Conservation (phyloP, 2,888 invertebrate species). For the Ormyrus pomaceus region DNA sequence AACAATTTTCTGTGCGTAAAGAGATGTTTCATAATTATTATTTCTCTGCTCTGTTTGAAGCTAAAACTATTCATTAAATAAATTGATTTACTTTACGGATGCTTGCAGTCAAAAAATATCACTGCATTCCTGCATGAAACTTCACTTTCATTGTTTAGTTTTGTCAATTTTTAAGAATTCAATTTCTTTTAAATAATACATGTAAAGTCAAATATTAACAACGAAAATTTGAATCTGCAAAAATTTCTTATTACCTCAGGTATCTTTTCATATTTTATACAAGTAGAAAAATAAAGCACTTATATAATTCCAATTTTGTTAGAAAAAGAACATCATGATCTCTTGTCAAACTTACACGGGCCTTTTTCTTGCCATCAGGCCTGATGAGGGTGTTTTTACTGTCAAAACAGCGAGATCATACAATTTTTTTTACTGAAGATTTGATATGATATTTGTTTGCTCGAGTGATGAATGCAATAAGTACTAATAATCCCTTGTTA, state of each 20-base stretch:
- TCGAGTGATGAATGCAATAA: slow-evolving; percentile 95
- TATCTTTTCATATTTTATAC: slow-evolving; percentile 60
- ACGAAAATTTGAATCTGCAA: slow-evolving; percentile 44
- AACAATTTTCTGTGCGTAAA: too few relatives aligned
- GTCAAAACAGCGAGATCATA: slow-evolving; percentile 99
- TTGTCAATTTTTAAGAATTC: background rate
- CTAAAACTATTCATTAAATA: too few relatives aligned
- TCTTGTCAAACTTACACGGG: slow-evolving; percentile 96
- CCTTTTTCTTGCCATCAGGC: slow-evolving; percentile 99
- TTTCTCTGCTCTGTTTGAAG: too few relatives aligned
- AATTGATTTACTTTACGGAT: too few relatives aligned
- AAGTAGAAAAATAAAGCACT: slow-evolving; percentile 74
- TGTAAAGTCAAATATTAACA: slow-evolving; percentile 18
- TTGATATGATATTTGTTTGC: slow-evolving; percentile 99
- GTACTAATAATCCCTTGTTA: slow-evolving; percentile 99
- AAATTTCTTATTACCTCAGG: slow-evolving; percentile 54
- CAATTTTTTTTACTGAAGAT: slow-evolving; percentile 96
- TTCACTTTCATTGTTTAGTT: too few relatives aligned
- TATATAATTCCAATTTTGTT: slow-evolving; percentile 99
- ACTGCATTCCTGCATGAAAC: too few relatives aligned
- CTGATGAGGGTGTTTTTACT: slow-evolving; percentile 98
- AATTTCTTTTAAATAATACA: background rate
- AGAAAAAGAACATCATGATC: slow-evolving; percentile 99
- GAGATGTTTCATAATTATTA: too few relatives aligned
- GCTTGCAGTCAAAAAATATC: too few relatives aligned